These are phyloP conservation scores for Dendronephthya gigantea DNA, from an alignment of 64 coral and sea anemone species.

Conservation along the genomic window DNA sequence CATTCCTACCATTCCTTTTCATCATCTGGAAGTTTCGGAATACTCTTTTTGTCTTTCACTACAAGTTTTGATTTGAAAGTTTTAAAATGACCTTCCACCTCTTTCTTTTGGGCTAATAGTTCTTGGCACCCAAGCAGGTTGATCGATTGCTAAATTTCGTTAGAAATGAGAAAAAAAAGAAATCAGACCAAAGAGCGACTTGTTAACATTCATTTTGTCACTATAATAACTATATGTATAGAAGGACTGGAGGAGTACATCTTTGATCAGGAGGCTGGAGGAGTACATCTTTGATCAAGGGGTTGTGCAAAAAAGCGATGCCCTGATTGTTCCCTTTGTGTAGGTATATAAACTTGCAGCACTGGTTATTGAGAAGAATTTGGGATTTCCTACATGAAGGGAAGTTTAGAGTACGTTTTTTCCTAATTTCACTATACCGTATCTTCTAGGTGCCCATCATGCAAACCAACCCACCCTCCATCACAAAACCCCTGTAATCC, in stretches of 20 bases:
- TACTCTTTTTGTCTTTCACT: conserved; percentile 61
- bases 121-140: conserved; percentile 52
- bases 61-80: conserved; percentile 51
- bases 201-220: not conserved
- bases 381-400: no score
- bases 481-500: no score
- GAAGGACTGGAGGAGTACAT: not conserved
- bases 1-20: conserved; percentile 80
- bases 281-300: no score
- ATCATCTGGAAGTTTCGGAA: conserved; percentile 71
- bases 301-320: no score
- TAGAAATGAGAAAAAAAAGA: not conserved
- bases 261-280: no score
- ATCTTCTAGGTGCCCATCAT: no score
- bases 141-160: conserved; percentile 62
- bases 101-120: conserved; percentile 66
- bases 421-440: no score
- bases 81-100: conserved; percentile 89
- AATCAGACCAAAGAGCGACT: not conserved
- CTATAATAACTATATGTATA: not conserved
- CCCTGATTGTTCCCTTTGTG: no score
- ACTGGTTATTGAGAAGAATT: no score
- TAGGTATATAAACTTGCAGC: no score
- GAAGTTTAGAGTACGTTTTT: no score
- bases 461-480: no score